Base-by-base conservation (phyloP, 2,113 vertebrate species). In the Microcebus ravelobensis region DNA sequence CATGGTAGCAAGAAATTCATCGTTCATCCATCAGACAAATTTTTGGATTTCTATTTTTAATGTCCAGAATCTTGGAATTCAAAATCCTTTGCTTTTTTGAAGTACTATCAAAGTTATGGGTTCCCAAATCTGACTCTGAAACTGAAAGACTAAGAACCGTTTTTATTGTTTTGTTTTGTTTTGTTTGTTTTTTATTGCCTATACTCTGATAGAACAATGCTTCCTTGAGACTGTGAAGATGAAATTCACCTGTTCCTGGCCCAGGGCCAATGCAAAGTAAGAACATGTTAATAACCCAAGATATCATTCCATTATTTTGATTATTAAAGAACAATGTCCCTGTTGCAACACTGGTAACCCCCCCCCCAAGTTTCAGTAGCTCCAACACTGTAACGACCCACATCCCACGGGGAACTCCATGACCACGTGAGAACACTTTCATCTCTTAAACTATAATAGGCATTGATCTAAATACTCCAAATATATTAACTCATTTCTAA, bases 51-150 rank as follows among this genome's bases (percentile, higher is more conserved):
- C 92, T 70, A 55, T 92, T 83, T 94, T 92, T 67, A 90, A 63
- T 81, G 4, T 21, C 11, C 8, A 61, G 31, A 95, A 65, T 71
- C 2, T 17, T 89, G 45, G 88, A 93, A 91, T 57, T 70, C 14
- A 81, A 91, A 87, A 65, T 61, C 0, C 3, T 23, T 80, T 55
- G 42, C 65, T 34, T 76, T 85, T 85, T 92, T 50, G 79, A 90
- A 93, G 17, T 39, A 21, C 52, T 61, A 27, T 68, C 79, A 39
- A 65, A 87, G 9, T 3, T 45, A 9, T 34, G 15, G 17, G 2
- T 82, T 91, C 61, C 48, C 95, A 86, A 52, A 74, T 90, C 2
- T 23, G 42, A 91, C 31, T 93, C 48, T 80, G 20, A 91, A 84
- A 42, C 36, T 67, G 52, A 86, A 13, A 79, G 27, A 15, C 45